phyloP scores from a whole-genome alignment of 2,113 vertebrate species.

The Peucedramus taeniatus region DNA sequence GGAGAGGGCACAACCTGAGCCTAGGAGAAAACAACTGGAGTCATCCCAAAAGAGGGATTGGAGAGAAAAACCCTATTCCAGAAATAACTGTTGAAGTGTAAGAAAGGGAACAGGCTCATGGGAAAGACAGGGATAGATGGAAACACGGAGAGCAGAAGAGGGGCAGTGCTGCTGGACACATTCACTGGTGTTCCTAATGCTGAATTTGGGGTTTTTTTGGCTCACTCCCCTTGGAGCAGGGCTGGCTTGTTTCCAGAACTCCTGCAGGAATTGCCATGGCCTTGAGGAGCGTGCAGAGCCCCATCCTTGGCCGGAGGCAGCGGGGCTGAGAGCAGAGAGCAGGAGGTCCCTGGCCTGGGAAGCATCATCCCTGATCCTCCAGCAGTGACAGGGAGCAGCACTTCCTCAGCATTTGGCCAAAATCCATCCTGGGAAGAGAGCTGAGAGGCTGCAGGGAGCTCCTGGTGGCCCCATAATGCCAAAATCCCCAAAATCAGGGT shows the following conservation, averaged over 20 bases:
- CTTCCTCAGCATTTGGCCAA: constrained; percentile 18
- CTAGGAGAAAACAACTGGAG: not conserved
- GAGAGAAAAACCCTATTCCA: not conserved
- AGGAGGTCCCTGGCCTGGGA: not conserved
- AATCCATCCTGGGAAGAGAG: not conserved
- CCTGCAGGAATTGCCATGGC: not conserved
- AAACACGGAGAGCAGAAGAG: not conserved
- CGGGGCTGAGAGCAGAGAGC: not conserved
- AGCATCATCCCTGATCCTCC: not conserved
- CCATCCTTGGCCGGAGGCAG: not conserved
- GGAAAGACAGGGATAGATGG: not conserved
- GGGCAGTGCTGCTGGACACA: not conserved
- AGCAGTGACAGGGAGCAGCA: not conserved
- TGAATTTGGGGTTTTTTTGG: not conserved
- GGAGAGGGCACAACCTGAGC: not conserved
- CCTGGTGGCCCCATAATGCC: not conserved
- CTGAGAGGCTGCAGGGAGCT: not conserved
- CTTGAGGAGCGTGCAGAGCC: not conserved
- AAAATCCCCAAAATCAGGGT: not conserved
- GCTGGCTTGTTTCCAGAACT: not conserved
- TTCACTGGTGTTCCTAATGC: not conserved
- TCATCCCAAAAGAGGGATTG: not conserved
- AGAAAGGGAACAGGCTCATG: not conserved
- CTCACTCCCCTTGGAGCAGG: not conserved
- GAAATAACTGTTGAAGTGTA: not conserved